phyloP scores from a whole-genome alignment of 2,888 invertebrate genomes.

The Ormia ochracea region DNA sequence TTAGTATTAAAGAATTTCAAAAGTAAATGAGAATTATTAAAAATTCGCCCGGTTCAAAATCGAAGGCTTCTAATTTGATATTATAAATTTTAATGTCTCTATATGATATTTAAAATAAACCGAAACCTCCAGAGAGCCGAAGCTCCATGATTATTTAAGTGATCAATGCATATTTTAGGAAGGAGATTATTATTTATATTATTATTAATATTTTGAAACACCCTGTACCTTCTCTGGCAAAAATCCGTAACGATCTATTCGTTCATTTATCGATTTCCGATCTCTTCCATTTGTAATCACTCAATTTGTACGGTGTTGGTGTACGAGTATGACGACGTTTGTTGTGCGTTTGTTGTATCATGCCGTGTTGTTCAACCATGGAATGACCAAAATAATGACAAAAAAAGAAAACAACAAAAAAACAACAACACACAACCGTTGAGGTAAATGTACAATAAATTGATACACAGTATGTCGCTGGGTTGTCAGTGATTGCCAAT shows the following conservation, averaged over 20 bases:
- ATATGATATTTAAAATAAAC: too few species aligned
- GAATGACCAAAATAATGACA: conserved; percentile 37
- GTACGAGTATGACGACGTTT: conserved; percentile 21
- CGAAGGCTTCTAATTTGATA: too few species aligned
- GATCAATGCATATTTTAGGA: too few species aligned
- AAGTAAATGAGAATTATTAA: too few species aligned
- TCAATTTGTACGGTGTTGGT: conserved; percentile 62
- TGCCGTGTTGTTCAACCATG: conserved; percentile 15
- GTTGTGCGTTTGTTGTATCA: conserved; percentile 6
- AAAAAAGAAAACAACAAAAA: background rate
- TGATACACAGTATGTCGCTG: conserved; percentile 13
- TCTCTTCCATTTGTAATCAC: conserved; percentile 61
- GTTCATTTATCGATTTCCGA: conserved; percentile 53
- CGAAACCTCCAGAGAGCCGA: too few species aligned
- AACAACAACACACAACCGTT: conserved; percentile 6
- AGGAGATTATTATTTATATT: too few species aligned
- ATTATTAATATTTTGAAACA: background rate
- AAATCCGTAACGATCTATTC: conserved; percentile 25
- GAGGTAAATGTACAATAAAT: conserved; percentile 39
- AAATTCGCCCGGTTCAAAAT: too few species aligned
- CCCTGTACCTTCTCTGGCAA: background rate
- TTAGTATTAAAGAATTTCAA: too few species aligned
- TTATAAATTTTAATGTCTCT: too few species aligned
- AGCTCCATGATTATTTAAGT: too few species aligned
- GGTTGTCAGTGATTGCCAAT: background rate